Evolutionary conservation across 2,797 vertebrate genomes (phyloP), one percentile per base, ranked within the genome.

Genomic region (Podargus strigoides): DNA sequence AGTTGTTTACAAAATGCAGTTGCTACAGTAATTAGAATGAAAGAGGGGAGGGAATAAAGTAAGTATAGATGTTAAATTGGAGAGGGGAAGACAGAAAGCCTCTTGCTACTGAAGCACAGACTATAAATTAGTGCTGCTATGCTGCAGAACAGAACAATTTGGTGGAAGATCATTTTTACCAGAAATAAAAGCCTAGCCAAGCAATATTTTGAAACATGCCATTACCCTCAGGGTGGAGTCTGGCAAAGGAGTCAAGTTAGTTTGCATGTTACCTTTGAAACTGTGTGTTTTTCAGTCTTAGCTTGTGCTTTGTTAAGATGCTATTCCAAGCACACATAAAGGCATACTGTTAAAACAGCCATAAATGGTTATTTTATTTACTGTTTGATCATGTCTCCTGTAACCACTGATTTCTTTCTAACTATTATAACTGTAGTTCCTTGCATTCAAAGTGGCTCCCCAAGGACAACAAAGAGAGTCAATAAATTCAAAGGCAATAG

Each of bases 361-460:
- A 89, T 80, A 91, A 94, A 94, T 87, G 92, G 64, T 97, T 89
- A 96, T 97, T 97, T 98, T 97, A 97, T 97, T 98, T 98, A 97
- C 97, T 94, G 47, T 97, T 95, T 95, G 96, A 96, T 97, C 96
- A 94, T 94, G 62, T 67, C 67, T 91, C 81, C 79, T 94, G 91
- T 95, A 97, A 97, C 81, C 91, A 93, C 93, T 95, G 97, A 97
- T 97, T 97, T 97, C 90, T 97, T 97, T 97, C 95, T 91, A 95
- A 96, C 94, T 93, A 87, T 97, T 97, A 84, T 95, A 97, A 96
- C 92, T 89, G 80, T 76, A 94, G 90, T 94, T 95, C 86, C 95
- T 93, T 95, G 28, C 79, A 97, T 97, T 96, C 93, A 95, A 96
- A 96, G 82, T 77, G 69, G 80, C 94, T 97, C 96, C 97, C 96